Base-by-base conservation (phyloP, 1,140 invertebrate genomes). In the Philotrypesis tridentata region DNA sequence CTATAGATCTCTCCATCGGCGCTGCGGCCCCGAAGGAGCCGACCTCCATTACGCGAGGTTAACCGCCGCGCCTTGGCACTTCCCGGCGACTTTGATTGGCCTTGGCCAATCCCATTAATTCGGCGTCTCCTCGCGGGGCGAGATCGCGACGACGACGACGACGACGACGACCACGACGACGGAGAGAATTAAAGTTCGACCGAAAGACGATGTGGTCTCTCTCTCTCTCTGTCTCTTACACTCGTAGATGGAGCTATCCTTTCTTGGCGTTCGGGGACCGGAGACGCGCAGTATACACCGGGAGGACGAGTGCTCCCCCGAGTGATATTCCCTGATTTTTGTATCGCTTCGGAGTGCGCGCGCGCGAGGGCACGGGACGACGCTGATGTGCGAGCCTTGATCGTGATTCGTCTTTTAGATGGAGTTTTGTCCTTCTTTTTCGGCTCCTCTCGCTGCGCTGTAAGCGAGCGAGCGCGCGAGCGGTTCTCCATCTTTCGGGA, bases 31-130 rank as follows among this genome's bases (percentile, higher is more conserved):
- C 88, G 84, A 86, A 88, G 89, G 87, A 89, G 88, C 85, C 87
- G 86, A 88, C 86, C 87, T 88, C 89, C 86, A 91, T 91, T 91
- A 89, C 88, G 87, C 85, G 87, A 86, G 89, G 89, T 91, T 91
- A 91, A 91, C 89, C 90, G 86, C 89, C 88, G 40, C 87, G 87
- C 89, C 88, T 37, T 88, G 87, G 86, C 88, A 89, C 88, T 91
- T 90, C 84, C 83, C 78, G 75, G 73, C 85, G 87, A 90, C 89
- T 91, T 90, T 91, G 90, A 91, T 91, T 91, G 88, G 88, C 83
- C 86, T 85, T 73, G 21, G 83, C 85, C 78, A 88, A 90, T 91
- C 87, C 89, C 86, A 89, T 91, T 90, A 90, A 89, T 89, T 87
- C 85, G 55, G 48, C 61, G 29, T 82, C 79, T 76, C 67, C 71